Evolutionary conservation across 2,888 invertebrate genomes (phyloP).

Genomic region (Troilus luridus): DNA sequence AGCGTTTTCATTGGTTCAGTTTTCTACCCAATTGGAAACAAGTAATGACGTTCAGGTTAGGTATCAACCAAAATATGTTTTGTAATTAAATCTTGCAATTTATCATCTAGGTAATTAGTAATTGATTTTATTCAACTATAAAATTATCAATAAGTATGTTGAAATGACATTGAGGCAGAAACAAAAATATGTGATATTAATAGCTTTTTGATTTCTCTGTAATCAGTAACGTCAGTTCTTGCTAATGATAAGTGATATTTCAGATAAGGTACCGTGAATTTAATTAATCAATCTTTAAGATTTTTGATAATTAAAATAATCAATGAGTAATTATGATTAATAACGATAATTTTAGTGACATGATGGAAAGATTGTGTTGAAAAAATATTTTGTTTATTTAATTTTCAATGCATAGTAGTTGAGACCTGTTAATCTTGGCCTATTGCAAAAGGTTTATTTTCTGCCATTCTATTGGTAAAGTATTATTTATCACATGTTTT

Average conservation of each 20-base stretch:
- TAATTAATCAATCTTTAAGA: background rate
- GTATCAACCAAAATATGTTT: background rate
- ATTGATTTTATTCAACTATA: background rate
- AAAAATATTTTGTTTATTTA: background rate
- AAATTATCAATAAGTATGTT: background rate
- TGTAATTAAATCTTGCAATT: background rate
- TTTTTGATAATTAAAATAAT: background rate
- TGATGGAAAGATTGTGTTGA: background rate
- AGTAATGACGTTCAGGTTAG: background rate
- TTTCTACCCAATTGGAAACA: background rate
- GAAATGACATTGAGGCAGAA: background rate
- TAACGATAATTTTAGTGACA: background rate
- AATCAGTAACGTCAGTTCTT: conserved; percentile 19
- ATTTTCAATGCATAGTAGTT: background rate
- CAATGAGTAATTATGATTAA: background rate
- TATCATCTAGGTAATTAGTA: background rate
- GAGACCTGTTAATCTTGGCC: background rate
- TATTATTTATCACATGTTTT: background rate
- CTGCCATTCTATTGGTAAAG: background rate
- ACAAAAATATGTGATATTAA: background rate
- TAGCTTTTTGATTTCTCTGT: background rate
- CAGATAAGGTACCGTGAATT: background rate
- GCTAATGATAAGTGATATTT: background rate
- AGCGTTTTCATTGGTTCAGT: background rate
- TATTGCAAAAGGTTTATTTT: background rate